Evolutionary conservation across 2,797 vertebrate genomes (phyloP), one percentile per base, ranked within the genome.

Genomic region (Cuculus canorus): DNA sequence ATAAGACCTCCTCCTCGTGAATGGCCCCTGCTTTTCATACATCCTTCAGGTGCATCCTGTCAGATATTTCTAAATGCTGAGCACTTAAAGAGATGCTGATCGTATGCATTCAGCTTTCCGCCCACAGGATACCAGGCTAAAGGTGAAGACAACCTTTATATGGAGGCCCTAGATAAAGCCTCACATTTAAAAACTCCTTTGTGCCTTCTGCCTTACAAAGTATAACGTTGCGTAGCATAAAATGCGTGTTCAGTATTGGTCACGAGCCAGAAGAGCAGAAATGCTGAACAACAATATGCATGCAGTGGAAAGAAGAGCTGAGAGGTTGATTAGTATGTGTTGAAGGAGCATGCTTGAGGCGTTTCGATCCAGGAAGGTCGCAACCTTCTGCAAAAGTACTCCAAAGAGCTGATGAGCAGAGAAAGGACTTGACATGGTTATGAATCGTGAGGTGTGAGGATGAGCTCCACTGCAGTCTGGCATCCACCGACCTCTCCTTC

Each of bases 21-120:
- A 75, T 27, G 15, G 52, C 50, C 24, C 2, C 24, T 71, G 89
- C 69, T 92, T 89, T 92, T 92, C 73, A 77, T 17, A 91, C 95
- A 94, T 96, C 92, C 91, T 95, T 96, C 96, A 97, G 96, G 93
- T 97, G 96, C 93, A 96, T 97, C 97, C 97, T 97, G 97, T 94
- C 86, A 88, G 88, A 93, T 93, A 96, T 71, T 86, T 88, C 95
- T 68, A 82, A 65, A 76, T 35, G 89, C 80, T 23, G 76, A 78
- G 65, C 0, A 0, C 56, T 25, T 41, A 22, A 57, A 81, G 92
- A 93, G 88, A 17, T 65, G 88, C 75, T 66, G 77, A 64, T 88
- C n/a, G 0, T 35, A 22, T 64, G 45, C 45, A 8, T 30, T 95
- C 95, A 88, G 91, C 91, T 53, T 21, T 21, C 71, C 81, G 88